A percentile compares a stretch with the other conserved stretches of the same genome.
Conservation (phyloP, 2,888 invertebrate genomes). For the Fabriciana adippe region DNA sequence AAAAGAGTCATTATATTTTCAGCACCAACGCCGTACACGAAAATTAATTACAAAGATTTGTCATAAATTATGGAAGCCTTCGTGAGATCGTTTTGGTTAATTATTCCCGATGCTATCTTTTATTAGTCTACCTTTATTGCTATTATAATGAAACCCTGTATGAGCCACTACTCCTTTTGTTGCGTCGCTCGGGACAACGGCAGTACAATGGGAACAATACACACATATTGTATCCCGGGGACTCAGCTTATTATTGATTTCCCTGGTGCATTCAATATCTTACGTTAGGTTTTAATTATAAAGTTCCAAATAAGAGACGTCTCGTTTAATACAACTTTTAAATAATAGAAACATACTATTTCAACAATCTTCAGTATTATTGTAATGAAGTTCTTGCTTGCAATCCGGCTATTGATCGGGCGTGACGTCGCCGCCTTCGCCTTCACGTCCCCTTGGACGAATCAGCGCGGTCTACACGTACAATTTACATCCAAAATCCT, state of each 20-base stretch:
- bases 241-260: constrained; percentile 7
- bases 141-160: constrained; percentile 43
- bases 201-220: constrained; percentile 48
- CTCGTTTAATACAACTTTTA: background rate
- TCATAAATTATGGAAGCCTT: constrained; percentile 1
- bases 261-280: constrained; percentile 2
- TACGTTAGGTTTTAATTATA: background rate
- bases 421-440: constrained; percentile 76
- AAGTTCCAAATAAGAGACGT: background rate
- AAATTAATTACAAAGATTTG: constrained; percentile 15
- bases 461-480: constrained; percentile 28
- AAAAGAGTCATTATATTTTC: background rate
- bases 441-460: constrained; percentile 48
- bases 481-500: constrained; percentile 11
- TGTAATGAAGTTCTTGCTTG: constrained; percentile 45
- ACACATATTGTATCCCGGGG: constrained; percentile 29
- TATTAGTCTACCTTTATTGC: constrained; percentile 48
- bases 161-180: constrained; percentile 41
- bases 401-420: constrained; percentile 55
- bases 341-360: background rate
- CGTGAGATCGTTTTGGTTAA: constrained; percentile 34
- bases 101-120: constrained; percentile 46
- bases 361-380: constrained; percentile 14
- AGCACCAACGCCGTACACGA: background rate
- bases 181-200: constrained; percentile 28